A percentile compares a stretch with the other conserved stretches of the same genome.
These are phyloP conservation scores for Anthoscopus minutus DNA, from an alignment of 2,113 vertebrate genomes.

Conservation along the genomic window DNA sequence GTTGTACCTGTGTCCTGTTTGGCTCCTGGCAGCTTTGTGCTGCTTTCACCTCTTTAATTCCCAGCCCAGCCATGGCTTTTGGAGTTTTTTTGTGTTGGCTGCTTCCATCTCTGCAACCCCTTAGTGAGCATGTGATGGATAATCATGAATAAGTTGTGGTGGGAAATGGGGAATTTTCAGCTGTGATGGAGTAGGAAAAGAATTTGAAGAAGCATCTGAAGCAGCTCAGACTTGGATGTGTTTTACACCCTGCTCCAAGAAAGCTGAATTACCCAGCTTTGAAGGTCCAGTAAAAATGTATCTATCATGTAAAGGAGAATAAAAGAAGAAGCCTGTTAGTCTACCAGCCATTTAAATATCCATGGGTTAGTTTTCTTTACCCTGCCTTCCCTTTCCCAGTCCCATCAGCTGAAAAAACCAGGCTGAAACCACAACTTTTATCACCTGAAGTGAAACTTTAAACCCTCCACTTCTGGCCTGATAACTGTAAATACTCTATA, in stretches of 20 bases:
- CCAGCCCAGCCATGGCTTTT: not conserved
- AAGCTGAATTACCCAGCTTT: not conserved
- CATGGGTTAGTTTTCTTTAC: accelerated
- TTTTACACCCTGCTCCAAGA: not conserved
- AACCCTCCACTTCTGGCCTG: not conserved
- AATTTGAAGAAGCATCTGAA: not conserved
- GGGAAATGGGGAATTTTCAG: not conserved
- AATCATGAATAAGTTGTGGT: not conserved
- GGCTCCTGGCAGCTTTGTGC: not conserved
- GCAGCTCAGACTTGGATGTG: not conserved
- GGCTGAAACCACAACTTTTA: not conserved
- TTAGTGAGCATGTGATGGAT: not conserved
- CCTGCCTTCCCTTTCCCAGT: not conserved
- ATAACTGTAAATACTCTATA: not conserved
- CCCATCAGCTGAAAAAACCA: not conserved
- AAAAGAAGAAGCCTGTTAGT: not conserved
- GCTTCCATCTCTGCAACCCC: not conserved
- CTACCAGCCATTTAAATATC: not conserved
- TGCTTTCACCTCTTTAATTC: not conserved
- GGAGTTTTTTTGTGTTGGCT: not conserved
- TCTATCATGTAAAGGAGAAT: not conserved
- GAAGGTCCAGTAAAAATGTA: not conserved
- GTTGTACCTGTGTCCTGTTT: not conserved
- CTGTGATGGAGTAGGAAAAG: not conserved
- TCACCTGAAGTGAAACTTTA: not conserved